Evolutionary conservation across 2,888 invertebrate genomes (phyloP).

Genomic region (Thymelicus lineola): DNA sequence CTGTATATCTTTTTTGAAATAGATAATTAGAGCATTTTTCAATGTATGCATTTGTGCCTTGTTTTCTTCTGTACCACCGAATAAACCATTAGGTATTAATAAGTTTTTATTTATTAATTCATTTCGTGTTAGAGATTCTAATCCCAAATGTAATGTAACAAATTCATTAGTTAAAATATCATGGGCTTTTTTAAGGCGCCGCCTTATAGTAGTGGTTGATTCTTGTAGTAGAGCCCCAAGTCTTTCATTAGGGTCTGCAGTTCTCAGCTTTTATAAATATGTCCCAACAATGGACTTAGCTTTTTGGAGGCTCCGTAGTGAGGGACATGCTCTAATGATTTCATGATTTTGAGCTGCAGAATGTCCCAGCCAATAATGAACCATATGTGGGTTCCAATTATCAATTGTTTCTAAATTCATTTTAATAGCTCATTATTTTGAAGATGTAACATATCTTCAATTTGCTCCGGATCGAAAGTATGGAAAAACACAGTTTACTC

Average conservation of each 20-base stretch:
- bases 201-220: not conserved
- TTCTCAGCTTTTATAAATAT: not conserved
- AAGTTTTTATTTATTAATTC: not conserved
- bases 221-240: not conserved
- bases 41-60: not conserved
- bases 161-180: not conserved
- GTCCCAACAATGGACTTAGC: not conserved
- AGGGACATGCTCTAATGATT: not conserved
- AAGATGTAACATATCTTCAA: slow-evolving; percentile 8
- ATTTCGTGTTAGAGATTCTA: not conserved
- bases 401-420: slow-evolving; percentile 5
- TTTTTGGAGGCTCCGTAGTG: not conserved
- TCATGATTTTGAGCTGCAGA: not conserved
- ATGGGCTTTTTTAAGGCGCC: not conserved
- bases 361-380: slow-evolving; percentile 13
- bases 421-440: not conserved
- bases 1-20: not conserved
- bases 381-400: not conserved
- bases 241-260: not conserved
- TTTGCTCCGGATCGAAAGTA: not conserved
- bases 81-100: not conserved
- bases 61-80: not conserved
- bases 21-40: not conserved
- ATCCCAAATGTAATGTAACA: not conserved
- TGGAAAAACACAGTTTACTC: not conserved